These are phyloP conservation scores for Dryomyza anilis DNA, from an alignment of 2,888 invertebrate species.

Conservation along the genomic window DNA sequence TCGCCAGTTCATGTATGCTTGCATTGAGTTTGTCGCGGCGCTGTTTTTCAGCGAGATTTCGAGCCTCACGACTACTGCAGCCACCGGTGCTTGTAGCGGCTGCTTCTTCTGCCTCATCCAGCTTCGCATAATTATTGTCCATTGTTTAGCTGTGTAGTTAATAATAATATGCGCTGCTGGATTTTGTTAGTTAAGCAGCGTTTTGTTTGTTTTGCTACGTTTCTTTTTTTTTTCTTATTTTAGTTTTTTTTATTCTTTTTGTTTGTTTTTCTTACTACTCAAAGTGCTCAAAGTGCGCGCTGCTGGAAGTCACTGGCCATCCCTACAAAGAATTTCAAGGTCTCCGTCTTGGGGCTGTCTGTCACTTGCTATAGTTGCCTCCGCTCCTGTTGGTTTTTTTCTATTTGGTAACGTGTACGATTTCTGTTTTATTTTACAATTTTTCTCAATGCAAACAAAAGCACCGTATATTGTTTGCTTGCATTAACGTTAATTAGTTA, in stretches of 20 bases:
- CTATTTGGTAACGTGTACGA: slow-evolving; percentile 9
- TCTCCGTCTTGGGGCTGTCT: slow-evolving; percentile 31
- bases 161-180: no score
- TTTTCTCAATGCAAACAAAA: no score
- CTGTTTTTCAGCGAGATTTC: slow-evolving; percentile 90
- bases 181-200: not conserved
- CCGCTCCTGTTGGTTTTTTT: slow-evolving; percentile 15
- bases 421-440: not conserved
- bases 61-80: slow-evolving; percentile 74
- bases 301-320: slow-evolving; percentile 35
- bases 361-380: slow-evolving; percentile 16
- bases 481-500: no score
- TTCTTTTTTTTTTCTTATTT: slow-evolving; percentile 19
- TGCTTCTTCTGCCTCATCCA: not conserved
- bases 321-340: slow-evolving; percentile 40
- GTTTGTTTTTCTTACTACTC: slow-evolving; percentile 21
- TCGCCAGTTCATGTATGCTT: slow-evolving; percentile 80
- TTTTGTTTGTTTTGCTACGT: slow-evolving; percentile 27
- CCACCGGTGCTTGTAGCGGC: not conserved
- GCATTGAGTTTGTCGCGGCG: slow-evolving; percentile 87
- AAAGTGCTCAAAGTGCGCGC: slow-evolving; percentile 11
- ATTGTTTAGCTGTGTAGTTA: slow-evolving; percentile 7
- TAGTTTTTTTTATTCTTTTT: slow-evolving; percentile 18
- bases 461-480: no score
- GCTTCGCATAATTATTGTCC: not conserved